phyloP scores from a whole-genome alignment of 1,140 invertebrate species.

The Xylocopa sonorina region DNA sequence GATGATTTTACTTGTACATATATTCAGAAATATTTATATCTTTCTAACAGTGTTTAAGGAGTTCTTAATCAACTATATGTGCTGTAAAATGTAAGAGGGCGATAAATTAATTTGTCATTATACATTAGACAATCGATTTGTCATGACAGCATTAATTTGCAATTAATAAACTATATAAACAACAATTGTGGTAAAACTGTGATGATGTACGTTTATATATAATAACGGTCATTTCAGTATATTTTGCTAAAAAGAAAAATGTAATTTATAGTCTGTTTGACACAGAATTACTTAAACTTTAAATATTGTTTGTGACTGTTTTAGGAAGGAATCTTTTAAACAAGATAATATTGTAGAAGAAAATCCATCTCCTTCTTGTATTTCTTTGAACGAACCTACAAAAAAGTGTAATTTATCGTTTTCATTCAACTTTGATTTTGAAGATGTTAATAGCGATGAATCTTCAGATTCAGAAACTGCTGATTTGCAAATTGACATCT shows the following conservation, averaged over 20 bases:
- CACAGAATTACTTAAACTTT: not conserved
- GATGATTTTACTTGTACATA: not conserved
- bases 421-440: conserved; percentile 74
- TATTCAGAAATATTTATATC: not conserved
- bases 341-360: not conserved
- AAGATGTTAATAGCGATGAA: conserved; percentile 71
- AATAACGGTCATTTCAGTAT: not conserved
- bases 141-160: too few relatives aligned
- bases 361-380: not conserved
- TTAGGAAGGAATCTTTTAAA: conserved; percentile 10
- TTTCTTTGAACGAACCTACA: conserved; percentile 35
- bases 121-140: too few relatives aligned
- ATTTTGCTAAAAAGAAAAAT: not conserved
- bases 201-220: conserved; percentile 15
- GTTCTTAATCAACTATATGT: not conserved
- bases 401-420: conserved; percentile 74
- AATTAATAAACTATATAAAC: not conserved
- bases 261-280: conserved; percentile 4
- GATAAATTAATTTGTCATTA: not conserved
- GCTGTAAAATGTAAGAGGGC: not conserved
- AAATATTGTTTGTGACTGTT: conserved; percentile 7
- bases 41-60: not conserved
- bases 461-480: conserved; percentile 77
- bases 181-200: not conserved
- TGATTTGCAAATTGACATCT: conserved; percentile 77